A percentile compares a stretch with the other conserved stretches of the same genome.
Conservation (phyloP, 1,140 invertebrate genomes). For the Drosophila triauraria region DNA sequence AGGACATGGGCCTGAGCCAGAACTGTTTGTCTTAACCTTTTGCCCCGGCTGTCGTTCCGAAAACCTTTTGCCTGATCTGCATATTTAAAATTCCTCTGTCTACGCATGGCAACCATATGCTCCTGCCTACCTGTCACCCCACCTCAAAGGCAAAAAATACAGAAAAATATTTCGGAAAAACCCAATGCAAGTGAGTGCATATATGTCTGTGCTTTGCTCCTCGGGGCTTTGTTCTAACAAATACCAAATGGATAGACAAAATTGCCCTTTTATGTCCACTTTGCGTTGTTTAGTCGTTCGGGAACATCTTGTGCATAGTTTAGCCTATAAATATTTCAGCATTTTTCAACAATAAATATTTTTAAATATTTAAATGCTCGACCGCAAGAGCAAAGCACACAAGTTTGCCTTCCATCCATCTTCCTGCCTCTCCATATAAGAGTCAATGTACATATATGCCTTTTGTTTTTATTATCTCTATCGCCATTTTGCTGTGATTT, state of each 20-base stretch:
- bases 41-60: slow-evolving; percentile 15
- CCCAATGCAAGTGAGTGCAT: slow-evolving; percentile 38
- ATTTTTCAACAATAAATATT: slow-evolving; percentile 78
- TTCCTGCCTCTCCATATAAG: not conserved
- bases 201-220: slow-evolving; percentile 32
- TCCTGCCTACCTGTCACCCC: slow-evolving; percentile 19
- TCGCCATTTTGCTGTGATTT: slow-evolving; percentile 73
- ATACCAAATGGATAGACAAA: slow-evolving; percentile 45
- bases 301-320: slow-evolving; percentile 61
- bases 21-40: slow-evolving; percentile 66
- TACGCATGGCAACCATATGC: slow-evolving; percentile 58
- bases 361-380: slow-evolving; percentile 74
- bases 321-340: slow-evolving; percentile 68
- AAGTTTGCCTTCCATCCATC: slow-evolving; percentile 26
- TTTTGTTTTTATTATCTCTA: slow-evolving; percentile 71
- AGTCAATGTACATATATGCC: slow-evolving; percentile 4
- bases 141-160: slow-evolving; percentile 4
- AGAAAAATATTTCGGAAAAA: slow-evolving; percentile 13
- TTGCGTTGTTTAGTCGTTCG: slow-evolving; percentile 19
- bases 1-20: slow-evolving; percentile 26
- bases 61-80: slow-evolving; percentile 71
- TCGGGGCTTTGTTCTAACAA: slow-evolving; percentile 47
- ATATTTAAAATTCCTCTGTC: slow-evolving; percentile 67
- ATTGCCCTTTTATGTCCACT: slow-evolving; percentile 47
- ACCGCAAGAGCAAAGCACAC: slow-evolving; percentile 56